Conservation (phyloP, 1,140 invertebrate species). For the Antheraea pernyi region DNA sequence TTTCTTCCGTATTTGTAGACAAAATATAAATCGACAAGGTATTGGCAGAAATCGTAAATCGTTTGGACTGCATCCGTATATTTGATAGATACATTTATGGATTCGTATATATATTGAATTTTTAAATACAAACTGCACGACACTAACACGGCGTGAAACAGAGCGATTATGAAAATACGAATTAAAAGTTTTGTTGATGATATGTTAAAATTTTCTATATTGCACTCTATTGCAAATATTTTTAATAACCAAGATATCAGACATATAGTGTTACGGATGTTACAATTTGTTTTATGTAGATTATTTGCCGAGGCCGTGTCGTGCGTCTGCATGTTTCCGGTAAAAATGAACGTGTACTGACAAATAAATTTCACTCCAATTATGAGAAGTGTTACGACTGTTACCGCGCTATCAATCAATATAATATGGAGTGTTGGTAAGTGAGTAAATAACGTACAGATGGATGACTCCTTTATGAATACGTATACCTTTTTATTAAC, state of each 20-base stretch:
- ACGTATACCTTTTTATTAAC: too few relatives aligned
- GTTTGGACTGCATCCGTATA: slow-evolving; percentile 50
- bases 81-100: slow-evolving; percentile 38
- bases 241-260: slow-evolving; percentile 19
- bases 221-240: slow-evolving; percentile 28
- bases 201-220: slow-evolving; percentile 7
- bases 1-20: slow-evolving; percentile 45
- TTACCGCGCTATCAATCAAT: background rate
- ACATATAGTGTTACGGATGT: slow-evolving; percentile 15
- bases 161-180: slow-evolving; percentile 17
- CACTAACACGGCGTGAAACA: slow-evolving; percentile 11
- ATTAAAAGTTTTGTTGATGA: background rate
- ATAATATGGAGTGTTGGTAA: background rate
- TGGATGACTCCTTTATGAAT: background rate
- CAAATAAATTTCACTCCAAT: background rate
- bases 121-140: slow-evolving; percentile 15
- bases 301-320: background rate
- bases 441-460: background rate
- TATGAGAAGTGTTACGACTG: background rate
- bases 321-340: background rate
- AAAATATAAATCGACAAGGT: slow-evolving; percentile 48
- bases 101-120: slow-evolving; percentile 10
- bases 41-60: slow-evolving; percentile 48
- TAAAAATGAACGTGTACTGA: background rate
- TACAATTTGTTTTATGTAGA: slow-evolving; percentile 3